Evolutionary conservation across 92 coral and sea anemone species (phyloP).

Genomic region (Anthopleura xanthogrammica): DNA sequence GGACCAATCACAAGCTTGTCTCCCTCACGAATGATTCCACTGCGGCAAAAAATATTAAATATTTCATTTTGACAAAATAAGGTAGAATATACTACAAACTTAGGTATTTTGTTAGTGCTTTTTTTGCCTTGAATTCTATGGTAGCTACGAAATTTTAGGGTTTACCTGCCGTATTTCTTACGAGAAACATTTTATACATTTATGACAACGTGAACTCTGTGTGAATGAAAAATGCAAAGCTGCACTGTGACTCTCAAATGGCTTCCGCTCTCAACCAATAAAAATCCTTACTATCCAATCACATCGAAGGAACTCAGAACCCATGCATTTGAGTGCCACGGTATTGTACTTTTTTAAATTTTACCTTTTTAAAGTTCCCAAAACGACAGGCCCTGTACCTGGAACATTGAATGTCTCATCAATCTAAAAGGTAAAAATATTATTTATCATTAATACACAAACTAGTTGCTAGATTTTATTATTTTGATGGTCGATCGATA

Average conservation of each 20-base stretch:
- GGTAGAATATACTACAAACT: too few species aligned
- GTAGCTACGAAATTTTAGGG: too few species aligned
- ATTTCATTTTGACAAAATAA: not conserved
- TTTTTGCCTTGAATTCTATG: too few species aligned
- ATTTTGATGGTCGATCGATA: too few species aligned
- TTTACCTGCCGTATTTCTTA: not conserved
- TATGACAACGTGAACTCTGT: too few species aligned
- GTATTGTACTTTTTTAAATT: not conserved
- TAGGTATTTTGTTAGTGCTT: too few species aligned
- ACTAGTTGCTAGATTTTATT: not conserved
- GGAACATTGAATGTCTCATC: conserved; percentile 98
- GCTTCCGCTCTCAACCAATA: not conserved
- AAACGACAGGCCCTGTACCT: conserved; percentile 93
- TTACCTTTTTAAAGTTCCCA: conserved; percentile 92
- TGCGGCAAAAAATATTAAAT: conserved; percentile 22
- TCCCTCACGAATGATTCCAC: conserved; percentile 94
- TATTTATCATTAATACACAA: not conserved
- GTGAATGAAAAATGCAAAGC: not conserved
- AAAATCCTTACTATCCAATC: not conserved
- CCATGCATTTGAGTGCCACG: not conserved
- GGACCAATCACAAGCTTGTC: conserved; percentile 87
- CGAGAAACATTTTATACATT: not conserved
- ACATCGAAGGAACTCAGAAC: not conserved
- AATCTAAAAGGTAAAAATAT: conserved; percentile 45
- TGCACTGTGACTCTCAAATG: not conserved